These are phyloP conservation scores for Drosophila emarginata DNA, from an alignment of 2,888 invertebrate genomes.

Conservation along the genomic window DNA sequence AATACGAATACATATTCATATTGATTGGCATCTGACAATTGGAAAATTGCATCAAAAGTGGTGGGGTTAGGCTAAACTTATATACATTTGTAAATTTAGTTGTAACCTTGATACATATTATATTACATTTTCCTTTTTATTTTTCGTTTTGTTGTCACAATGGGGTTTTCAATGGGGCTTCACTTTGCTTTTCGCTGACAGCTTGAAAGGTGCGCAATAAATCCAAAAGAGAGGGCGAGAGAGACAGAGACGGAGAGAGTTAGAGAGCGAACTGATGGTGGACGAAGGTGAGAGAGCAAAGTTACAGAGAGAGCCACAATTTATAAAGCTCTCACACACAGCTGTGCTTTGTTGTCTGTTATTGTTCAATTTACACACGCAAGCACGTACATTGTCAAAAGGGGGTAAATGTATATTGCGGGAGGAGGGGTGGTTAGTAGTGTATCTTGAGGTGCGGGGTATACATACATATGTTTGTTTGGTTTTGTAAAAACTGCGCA, in stretches of 20 bases:
- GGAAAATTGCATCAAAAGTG: neutral
- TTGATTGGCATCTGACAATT: slow-evolving; percentile 10
- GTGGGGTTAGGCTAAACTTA: neutral
- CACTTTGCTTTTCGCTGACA: slow-evolving; percentile 34
- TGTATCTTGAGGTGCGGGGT: neutral
- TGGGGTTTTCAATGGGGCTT: slow-evolving; percentile 31
- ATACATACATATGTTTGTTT: slow-evolving; percentile 66
- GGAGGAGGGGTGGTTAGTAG: neutral
- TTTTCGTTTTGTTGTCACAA: slow-evolving; percentile 1
- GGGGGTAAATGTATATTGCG: neutral
- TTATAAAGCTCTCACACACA: slow-evolving; percentile 37
- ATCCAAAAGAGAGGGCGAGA: slow-evolving; percentile 4
- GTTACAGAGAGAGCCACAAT: slow-evolving; percentile 7
- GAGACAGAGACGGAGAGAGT: neutral
- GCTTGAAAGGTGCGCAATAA: slow-evolving; percentile 49
- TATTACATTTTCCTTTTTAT: neutral
- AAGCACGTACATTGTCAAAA: slow-evolving; percentile 2
- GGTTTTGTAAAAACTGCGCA: slow-evolving; percentile 67
- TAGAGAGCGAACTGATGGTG: neutral
- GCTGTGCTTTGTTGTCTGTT: slow-evolving; percentile 45
- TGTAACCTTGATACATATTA: slow-evolving; percentile 9
- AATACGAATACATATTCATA: neutral
- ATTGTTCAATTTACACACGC: neutral
- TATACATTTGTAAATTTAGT: slow-evolving; percentile 10
- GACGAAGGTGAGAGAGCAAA: slow-evolving; percentile 16